These are phyloP conservation scores for Brenthis ino DNA, from an alignment of 2,888 invertebrate species.

Conservation along the genomic window DNA sequence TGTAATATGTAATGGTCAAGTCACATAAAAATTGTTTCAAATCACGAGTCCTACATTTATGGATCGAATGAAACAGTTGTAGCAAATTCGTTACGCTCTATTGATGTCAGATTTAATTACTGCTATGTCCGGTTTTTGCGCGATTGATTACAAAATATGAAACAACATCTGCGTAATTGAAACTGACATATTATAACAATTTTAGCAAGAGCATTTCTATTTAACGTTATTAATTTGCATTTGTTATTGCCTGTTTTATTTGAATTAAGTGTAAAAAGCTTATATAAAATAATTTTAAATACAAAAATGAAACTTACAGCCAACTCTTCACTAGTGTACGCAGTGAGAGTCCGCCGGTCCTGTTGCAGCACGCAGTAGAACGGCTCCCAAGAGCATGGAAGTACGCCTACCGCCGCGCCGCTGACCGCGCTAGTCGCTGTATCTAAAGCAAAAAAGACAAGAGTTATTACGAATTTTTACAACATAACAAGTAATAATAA, in stretches of 20 bases:
- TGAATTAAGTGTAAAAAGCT: no score
- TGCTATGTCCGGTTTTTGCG: conserved; percentile 57
- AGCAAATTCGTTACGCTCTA: conserved; percentile 58
- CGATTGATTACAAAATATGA: conserved; percentile 46
- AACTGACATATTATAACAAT: conserved; percentile 2
- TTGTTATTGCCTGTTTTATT: no score
- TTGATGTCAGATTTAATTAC: conserved; percentile 60
- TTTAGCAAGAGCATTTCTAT: neutral
- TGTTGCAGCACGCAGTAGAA: conserved; percentile 90
- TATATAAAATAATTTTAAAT: neutral
- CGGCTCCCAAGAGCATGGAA: conserved; percentile 87
- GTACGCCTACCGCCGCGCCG: conserved; percentile 79
- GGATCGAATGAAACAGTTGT: conserved; percentile 44
- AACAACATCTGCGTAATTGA: conserved; percentile 28
- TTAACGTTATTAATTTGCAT: no score
- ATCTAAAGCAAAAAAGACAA: conserved; percentile 52
- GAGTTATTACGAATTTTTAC: neutral
- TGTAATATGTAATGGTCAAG: conserved; percentile 30
- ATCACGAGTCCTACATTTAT: conserved; percentile 34
- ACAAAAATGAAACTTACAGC: conserved; percentile 82
- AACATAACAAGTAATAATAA: neutral
- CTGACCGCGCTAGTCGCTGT: conserved; percentile 73
- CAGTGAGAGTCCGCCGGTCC: conserved; percentile 88
- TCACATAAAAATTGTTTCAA: conserved; percentile 29
- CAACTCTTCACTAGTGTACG: conserved; percentile 90